Conservation (phyloP, 1,140 invertebrate genomes). For the Conopomorpha cramerella region DNA sequence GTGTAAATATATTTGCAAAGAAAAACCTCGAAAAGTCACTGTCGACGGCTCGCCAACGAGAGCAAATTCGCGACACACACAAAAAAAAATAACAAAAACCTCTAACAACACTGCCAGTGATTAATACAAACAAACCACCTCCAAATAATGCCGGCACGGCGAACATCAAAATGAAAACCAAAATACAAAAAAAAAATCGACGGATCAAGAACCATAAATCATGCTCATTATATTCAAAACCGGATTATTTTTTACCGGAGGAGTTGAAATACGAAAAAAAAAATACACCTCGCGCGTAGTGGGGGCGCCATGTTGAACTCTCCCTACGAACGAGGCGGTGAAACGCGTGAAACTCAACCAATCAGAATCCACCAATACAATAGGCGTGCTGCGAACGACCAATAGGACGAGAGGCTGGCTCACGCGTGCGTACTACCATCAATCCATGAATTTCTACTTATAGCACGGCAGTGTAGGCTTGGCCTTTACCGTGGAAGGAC, state of each 20-base stretch:
- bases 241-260: slow-evolving; percentile 58
- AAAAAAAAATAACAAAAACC: no score
- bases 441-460: slow-evolving; percentile 55
- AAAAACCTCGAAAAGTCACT: no score
- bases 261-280: slow-evolving; percentile 59
- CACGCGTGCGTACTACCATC: slow-evolving; percentile 49
- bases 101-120: no score
- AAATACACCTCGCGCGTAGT: slow-evolving; percentile 52
- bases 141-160: slow-evolving; percentile 31
- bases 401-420: slow-evolving; percentile 23
- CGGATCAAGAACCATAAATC: slow-evolving; percentile 56
- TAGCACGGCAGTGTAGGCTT: slow-evolving; percentile 54
- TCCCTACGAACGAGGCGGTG: slow-evolving; percentile 38
- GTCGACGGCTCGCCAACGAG: no score
- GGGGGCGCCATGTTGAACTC: slow-evolving; percentile 56
- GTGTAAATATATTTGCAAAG: no score
- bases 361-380: slow-evolving; percentile 17
- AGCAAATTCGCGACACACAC: no score
- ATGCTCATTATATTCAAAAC: slow-evolving; percentile 59
- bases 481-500: slow-evolving; percentile 34
- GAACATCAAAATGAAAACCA: slow-evolving; percentile 49
- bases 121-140: slow-evolving; percentile 32
- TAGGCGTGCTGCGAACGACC: slow-evolving; percentile 39
- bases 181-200: slow-evolving; percentile 35
- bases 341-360: slow-evolving; percentile 30